Evolutionary conservation across 2,888 invertebrate genomes (phyloP), one percentile per base, ranked within the genome.

Genomic region (Tupiocoris notatus): DNA sequence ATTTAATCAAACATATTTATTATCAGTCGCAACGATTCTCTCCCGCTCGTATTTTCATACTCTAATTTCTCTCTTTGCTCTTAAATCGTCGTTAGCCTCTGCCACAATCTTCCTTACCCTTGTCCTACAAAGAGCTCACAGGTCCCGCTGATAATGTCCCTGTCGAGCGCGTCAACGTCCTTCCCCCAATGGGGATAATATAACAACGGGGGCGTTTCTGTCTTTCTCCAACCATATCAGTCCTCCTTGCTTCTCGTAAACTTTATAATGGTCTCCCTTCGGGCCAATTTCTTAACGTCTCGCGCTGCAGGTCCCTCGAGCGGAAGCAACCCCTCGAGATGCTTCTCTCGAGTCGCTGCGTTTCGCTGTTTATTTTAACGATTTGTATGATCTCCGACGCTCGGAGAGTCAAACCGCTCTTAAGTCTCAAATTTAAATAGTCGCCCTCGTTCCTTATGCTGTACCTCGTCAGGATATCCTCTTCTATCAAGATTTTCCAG

Each of bases 231-330:
- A 62, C 62, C 73, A 73, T 73, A 73, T 73, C 73, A 73, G 73
- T 73, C 73, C 73, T 73, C 18, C 73, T 61, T 61, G 73, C n/a
- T n/a, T n/a, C n/a, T n/a, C 73, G 73, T 73, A 73, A 73, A 73
- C 73, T 73, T 73, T 63, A 73, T 73, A 73, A 73, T 73, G 63
- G 62, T 73, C 63, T 73, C 73, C 73, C 73, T 7, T 3, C 21
- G 63, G 73, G 62, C 73, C 73, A 73, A 73, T 73, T 73, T 73
- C 73, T 73, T 73, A 73, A 25, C 20, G 61, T 16, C 71, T 61
- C 71, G 58, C 2, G 58, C 58, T 24, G 25, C 59, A 18, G 39
- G 71, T 17, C 22, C 23, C 39, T 62, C 39, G 61, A 22, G 73
- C 7, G 39, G 61, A 7, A 12, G 39, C 3, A 39, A 39, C 12